Base-by-base conservation (phyloP, 2,797 vertebrate genomes). In the Echeneis naucrates region DNA sequence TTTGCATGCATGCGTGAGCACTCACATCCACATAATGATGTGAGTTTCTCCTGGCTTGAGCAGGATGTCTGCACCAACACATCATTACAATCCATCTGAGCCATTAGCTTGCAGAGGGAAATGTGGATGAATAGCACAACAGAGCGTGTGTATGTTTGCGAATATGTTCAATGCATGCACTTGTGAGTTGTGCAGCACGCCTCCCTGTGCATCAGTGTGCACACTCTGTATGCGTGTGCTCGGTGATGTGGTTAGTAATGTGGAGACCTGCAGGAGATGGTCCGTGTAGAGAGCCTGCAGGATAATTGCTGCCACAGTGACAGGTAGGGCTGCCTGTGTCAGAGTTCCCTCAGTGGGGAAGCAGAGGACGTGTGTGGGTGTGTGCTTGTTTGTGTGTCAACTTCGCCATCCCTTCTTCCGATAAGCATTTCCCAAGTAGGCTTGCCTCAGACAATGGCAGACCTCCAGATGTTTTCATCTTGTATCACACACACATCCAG, bases 281-380 rank as follows among this genome's bases (percentile, higher is more conserved):
- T 91, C 91, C 67, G 17, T 85, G 77, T 91, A 92, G 91, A 83
- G 85, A 91, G 86, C 91, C 91, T 90, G 88, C 86, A 91, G 88
- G 90, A 92, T 94, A 93, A 94, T 93, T 94, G 91, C 93, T 92
- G 88, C 91, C 85, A 90, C 87, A 85, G 85, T 94, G 93, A 94
- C 93, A 94, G 93, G 92, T 93, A 92, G 89, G 89, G 84, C 91
- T 91, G 85, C 80, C 75, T 90, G 90, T 92, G 89, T 91, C 90
- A 91, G 83, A 85, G 87, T 84, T 87, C 80, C 83, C 90, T 89
- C 86, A 75, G 86, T 69, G 84, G 89, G 88, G 83, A 87, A 75
- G 78, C 77, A 30, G 72, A 55, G 60, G 16, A 42, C 33, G 54
- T 17, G 67, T 30, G 72, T 38, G 27, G 53, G 44, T 52, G 62